Conservation (phyloP, 2,113 vertebrate genomes). For the Strix uralensis region DNA sequence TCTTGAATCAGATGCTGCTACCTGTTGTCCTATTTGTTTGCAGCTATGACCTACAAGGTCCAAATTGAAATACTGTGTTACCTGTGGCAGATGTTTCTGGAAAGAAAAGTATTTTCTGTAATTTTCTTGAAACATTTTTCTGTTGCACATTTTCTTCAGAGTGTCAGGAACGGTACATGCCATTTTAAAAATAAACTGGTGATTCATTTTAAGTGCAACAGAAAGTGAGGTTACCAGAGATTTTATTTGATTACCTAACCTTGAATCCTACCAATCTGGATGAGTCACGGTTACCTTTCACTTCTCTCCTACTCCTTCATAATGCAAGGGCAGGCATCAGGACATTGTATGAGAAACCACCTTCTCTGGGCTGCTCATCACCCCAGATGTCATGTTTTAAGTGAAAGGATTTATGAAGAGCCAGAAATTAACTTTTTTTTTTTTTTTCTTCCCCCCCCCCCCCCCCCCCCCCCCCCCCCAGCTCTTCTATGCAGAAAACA, state of each 20-base stretch:
- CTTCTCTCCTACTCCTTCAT: background rate
- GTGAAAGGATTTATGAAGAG: background rate
- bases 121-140: background rate
- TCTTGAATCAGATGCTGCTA: background rate
- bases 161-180: background rate
- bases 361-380: background rate
- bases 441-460: no score
- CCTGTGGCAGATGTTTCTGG: background rate
- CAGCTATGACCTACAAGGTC: background rate
- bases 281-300: background rate
- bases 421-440: background rate
- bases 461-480: no score
- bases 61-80: background rate
- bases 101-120: background rate
- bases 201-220: background rate
- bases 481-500: background rate
- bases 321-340: background rate
- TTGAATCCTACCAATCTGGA: background rate
- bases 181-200: slow-evolving; percentile 3
- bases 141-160: background rate
- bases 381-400: background rate
- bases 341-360: background rate
- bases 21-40: background rate
- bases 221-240: background rate
- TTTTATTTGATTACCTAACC: background rate